Conservation (phyloP, 92 coral and sea anemone genomes). For the Phymanthus crucifer region DNA sequence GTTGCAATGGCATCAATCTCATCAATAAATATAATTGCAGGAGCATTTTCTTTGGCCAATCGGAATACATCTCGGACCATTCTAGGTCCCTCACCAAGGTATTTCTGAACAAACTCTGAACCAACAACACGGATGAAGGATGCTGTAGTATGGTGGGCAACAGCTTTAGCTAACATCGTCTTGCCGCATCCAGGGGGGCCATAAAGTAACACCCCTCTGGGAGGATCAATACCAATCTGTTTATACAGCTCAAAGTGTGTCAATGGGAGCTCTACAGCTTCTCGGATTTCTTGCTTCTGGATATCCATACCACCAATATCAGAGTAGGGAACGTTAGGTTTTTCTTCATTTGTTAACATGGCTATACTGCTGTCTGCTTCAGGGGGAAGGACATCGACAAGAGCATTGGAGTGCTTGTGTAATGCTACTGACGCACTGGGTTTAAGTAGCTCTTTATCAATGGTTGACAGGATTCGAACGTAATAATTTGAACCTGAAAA, state of each 20-base stretch:
- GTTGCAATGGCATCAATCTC: slow-evolving; percentile 99
- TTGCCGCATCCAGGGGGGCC: slow-evolving; percentile 99
- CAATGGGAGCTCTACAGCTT: slow-evolving; percentile 94
- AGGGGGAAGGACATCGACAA: slow-evolving; percentile 96
- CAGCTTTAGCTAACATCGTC: slow-evolving; percentile 99
- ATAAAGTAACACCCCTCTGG: slow-evolving; percentile 91
- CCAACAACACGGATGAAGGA: slow-evolving; percentile 99
- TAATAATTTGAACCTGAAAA: slow-evolving; percentile 90
- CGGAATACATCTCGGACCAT: slow-evolving; percentile 99
- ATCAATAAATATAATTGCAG: slow-evolving; percentile 97
- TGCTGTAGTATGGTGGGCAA: slow-evolving; percentile 97
- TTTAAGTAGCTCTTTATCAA: slow-evolving; percentile 91
- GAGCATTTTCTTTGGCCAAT: slow-evolving; percentile 98
- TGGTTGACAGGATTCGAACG: slow-evolving; percentile 91
- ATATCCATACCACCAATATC: slow-evolving; percentile 99
- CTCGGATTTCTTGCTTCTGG: slow-evolving; percentile 98
- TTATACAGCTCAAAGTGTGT: slow-evolving; percentile 99
- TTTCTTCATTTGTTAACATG: slow-evolving; percentile 91
- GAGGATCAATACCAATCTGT: slow-evolving; percentile 99
- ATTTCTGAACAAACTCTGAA: slow-evolving; percentile 98
- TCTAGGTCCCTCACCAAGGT: slow-evolving; percentile 99
- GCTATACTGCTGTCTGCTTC: slow-evolving; percentile 99
- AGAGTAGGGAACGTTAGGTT: slow-evolving; percentile 84
- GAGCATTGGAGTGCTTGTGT: slow-evolving; percentile 98
- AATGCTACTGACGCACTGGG: slow-evolving; percentile 99